Evolutionary conservation across 2,797 vertebrate species (phyloP).

Genomic region (Semotilus atromaculatus): DNA sequence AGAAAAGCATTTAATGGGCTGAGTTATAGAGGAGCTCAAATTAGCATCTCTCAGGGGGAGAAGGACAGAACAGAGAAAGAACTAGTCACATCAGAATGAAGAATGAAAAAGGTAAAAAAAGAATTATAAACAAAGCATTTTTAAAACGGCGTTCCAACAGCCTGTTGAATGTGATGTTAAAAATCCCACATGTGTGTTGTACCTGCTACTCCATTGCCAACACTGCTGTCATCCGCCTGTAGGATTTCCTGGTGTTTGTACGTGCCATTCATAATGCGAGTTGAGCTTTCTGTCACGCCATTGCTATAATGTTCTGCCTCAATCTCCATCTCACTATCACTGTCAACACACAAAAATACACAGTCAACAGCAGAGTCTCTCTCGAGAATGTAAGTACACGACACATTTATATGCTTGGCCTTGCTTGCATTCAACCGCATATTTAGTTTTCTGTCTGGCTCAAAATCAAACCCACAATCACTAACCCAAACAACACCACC

Average conservation of each 20-base stretch:
- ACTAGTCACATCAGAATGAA: neutral
- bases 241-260: conserved; percentile 96
- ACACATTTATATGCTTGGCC: neutral
- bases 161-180: neutral
- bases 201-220: conserved; percentile 85
- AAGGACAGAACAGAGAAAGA: conserved; percentile 14
- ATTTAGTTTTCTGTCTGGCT: neutral
- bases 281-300: conserved; percentile 87
- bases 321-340: conserved; percentile 98
- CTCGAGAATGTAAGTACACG: conserved; percentile 1
- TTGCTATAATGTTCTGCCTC: conserved; percentile 96
- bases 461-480: conserved; percentile 5
- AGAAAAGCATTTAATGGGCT: conserved; percentile 42
- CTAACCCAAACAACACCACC: conserved; percentile 28
- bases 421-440: neutral
- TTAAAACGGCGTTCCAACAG: neutral
- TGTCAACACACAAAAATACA: conserved; percentile 60
- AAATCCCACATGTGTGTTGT: neutral
- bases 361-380: conserved; percentile 16
- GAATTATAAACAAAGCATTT: neutral
- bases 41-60: conserved; percentile 16
- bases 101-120: neutral
- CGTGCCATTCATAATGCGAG: conserved; percentile 94
- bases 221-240: conserved; percentile 92
- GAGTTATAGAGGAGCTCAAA: conserved; percentile 34